A percentile compares a stretch with the other conserved stretches of the same genome.
These are phyloP conservation scores for Menura novaehollandiae DNA, from an alignment of 2,113 vertebrate genomes.

Conservation along the genomic window DNA sequence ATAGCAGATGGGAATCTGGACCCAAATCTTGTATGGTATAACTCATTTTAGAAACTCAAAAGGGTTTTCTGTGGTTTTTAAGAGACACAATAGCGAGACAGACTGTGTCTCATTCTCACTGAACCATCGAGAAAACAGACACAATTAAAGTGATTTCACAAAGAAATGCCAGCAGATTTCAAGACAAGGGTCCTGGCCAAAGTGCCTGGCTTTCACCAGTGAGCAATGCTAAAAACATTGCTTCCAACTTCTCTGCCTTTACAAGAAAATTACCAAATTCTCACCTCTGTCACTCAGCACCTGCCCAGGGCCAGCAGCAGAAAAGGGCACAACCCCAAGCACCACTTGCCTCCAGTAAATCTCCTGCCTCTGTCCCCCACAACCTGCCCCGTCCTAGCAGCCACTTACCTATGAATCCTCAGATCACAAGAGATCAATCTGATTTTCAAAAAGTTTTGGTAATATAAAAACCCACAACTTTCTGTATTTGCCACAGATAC, in stretches of 20 bases:
- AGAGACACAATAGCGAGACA: constrained; percentile 3
- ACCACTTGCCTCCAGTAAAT: neutral
- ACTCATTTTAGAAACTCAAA: neutral
- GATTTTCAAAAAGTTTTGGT: neutral
- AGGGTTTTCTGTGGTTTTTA: neutral
- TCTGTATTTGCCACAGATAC: neutral
- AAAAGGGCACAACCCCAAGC: neutral
- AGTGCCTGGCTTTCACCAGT: neutral
- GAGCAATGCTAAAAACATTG: neutral
- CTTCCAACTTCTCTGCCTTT: neutral
- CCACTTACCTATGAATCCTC: neutral
- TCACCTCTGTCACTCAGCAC: neutral
- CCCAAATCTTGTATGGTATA: neutral
- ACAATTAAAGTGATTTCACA: neutral
- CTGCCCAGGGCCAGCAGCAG: neutral
- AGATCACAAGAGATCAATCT: neutral
- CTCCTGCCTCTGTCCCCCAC: neutral
- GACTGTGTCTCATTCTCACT: neutral
- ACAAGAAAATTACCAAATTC: neutral
- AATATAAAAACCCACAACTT: neutral
- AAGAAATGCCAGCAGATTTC: neutral
- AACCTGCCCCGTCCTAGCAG: neutral
- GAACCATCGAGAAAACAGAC: neutral
- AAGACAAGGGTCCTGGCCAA: neutral
- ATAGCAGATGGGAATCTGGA: neutral